Base-by-base conservation (phyloP, 1,140 invertebrate species). In the Drosophila fuyamai region DNA sequence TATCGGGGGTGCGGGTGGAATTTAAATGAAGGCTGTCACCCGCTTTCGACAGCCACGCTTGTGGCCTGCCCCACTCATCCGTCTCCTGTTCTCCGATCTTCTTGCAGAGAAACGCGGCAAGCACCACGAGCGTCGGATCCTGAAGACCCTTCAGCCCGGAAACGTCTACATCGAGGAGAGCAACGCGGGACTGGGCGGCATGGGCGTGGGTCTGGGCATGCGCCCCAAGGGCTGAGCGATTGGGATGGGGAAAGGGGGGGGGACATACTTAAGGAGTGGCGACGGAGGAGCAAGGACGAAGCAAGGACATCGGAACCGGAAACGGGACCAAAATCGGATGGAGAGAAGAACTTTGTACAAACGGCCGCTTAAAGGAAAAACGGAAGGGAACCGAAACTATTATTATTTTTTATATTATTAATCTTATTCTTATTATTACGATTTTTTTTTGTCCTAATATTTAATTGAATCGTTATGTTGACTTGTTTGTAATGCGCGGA, bases 111-210 rank as follows among this genome's bases (percentile, higher is more conserved):
- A 91, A 35, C 88, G 91, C 44, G 73, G 48, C 43, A 91, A 91
- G 73, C 85, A 90, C 62, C 90, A 85, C 63, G 90, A 92, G 62
- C 86, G 90, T 38, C 73, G 86, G 16, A 58, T 91, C 32, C 66
- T 92, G 58, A 91, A 86, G 55, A 70, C 90, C 4, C 54, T 90
- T 13, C 90, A 92, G 58, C 90, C 90, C 53, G 90, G 90, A 44
- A 92, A 92, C 41, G 90, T 92, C 14, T 92, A 92, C 68, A 92
- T 92, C 59, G 90, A 92, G 76, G 90, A 92, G 77, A 90, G 72
- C 66, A 88, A 88, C 27, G 74, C 66, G 53, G 40, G 58, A 18
- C 23, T 65, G 48, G 55, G 70, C n/a, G 65, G 36, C 41, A 32
- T 68, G 1, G 78, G 58, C 12, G 41, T 65, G 2, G 75, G 55